Evolutionary conservation across 2,797 vertebrate species (phyloP).

Genomic region (Salmo trutta): DNA sequence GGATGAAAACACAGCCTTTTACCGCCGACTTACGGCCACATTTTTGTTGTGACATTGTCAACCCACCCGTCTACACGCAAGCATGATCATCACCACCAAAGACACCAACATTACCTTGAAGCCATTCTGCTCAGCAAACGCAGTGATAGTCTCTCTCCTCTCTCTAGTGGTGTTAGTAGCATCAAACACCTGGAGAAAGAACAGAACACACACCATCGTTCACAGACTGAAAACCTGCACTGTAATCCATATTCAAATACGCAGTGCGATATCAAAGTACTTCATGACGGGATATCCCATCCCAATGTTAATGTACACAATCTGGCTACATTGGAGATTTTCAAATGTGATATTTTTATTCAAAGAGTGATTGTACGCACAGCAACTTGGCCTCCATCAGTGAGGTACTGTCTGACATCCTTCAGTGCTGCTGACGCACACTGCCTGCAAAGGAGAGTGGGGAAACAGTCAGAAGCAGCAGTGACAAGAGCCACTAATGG

Average conservation of each 20-base stretch:
- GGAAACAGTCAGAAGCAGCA: neutral
- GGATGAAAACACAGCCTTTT: neutral
- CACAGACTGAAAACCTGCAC: neutral
- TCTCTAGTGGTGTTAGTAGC: slow-evolving; percentile 98
- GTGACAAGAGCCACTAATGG: neutral
- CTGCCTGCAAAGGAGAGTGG: slow-evolving; percentile 74
- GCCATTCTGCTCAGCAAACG: slow-evolving; percentile 93
- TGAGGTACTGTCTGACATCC: slow-evolving; percentile 90
- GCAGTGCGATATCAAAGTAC: neutral
- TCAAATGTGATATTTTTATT: neutral
- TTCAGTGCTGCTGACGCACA: slow-evolving; percentile 91
- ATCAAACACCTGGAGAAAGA: slow-evolving; percentile 87
- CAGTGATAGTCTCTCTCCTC: slow-evolving; percentile 89
- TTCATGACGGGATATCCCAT: neutral
- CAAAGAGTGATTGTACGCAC: slow-evolving; percentile 68
- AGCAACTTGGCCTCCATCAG: slow-evolving; percentile 91
- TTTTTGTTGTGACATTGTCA: neutral
- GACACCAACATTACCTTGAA: slow-evolving; percentile 83
- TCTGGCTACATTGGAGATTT: neutral
- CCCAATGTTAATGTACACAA: neutral
- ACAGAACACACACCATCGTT: neutral
- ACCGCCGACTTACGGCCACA: neutral
- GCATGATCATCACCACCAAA: neutral
- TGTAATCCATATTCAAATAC: neutral
- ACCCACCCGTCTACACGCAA: neutral